phyloP scores from a whole-genome alignment of 2,113 vertebrate genomes.

The Suricata suricatta region DNA sequence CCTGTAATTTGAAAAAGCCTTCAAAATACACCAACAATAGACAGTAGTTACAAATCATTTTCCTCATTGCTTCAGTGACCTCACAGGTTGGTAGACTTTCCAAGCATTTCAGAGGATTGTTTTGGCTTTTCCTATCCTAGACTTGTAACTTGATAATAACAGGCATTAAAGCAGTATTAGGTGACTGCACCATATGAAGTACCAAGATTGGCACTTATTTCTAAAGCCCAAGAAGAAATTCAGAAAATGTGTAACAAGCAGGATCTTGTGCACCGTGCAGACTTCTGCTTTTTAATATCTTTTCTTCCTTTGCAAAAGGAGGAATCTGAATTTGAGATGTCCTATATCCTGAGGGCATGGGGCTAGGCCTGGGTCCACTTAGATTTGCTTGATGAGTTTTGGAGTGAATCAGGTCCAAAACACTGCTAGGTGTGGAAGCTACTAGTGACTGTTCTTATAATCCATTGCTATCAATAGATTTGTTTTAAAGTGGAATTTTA shows the following conservation, averaged over 20 bases:
- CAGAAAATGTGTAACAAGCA: neutral
- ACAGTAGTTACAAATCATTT: neutral
- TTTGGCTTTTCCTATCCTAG: neutral
- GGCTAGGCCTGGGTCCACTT: neutral
- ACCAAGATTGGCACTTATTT: neutral
- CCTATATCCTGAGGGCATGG: neutral
- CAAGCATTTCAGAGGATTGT: neutral
- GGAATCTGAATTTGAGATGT: constrained; percentile 3
- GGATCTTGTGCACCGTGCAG: neutral
- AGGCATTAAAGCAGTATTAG: neutral
- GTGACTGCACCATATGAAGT: neutral
- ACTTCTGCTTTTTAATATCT: neutral
- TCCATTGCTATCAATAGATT: neutral
- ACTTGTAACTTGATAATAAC: neutral
- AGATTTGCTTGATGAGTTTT: constrained; percentile 4
- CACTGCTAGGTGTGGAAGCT: neutral
- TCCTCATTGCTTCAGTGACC: neutral
- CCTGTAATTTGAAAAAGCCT: constrained; percentile 33
- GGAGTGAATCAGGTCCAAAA: neutral
- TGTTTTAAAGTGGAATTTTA: constrained; percentile 10
- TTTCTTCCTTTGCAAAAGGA: constrained; percentile 32
- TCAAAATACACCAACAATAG: neutral
- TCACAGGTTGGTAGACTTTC: neutral
- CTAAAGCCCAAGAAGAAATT: neutral
- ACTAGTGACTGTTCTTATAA: constrained; percentile 43